These are phyloP conservation scores for Pseudonaja textilis DNA, from an alignment of 2,113 vertebrate species.

Conservation along the genomic window DNA sequence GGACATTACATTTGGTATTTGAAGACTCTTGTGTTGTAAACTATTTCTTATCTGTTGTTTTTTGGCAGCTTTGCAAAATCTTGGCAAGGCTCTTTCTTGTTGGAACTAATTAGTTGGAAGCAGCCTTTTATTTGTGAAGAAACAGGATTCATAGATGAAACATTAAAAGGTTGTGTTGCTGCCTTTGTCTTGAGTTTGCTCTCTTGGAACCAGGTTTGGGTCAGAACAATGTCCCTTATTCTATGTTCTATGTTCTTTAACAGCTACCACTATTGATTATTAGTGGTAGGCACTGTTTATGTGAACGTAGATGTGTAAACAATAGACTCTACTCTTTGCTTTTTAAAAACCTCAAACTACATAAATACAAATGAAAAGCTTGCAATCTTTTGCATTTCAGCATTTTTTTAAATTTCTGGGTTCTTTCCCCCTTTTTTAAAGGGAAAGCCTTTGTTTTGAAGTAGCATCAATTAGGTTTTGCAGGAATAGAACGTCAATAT, in stretches of 20 bases:
- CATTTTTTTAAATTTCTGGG: not conserved
- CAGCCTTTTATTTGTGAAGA: no score
- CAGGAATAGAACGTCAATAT: not conserved
- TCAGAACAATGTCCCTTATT: no score
- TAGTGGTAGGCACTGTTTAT: not conserved
- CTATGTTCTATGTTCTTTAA: not conserved
- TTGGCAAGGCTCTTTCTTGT: no score
- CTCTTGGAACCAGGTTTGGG: no score
- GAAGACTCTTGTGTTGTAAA: no score
- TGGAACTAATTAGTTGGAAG: no score
- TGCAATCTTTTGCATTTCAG: not conserved
- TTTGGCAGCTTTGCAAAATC: no score
- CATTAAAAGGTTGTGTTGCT: no score
- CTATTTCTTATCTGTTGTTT: no score
- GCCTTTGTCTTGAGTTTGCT: no score
- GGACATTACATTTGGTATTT: no score
- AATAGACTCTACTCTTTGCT: not conserved
- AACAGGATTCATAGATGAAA: no score
- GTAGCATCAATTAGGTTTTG: not conserved
- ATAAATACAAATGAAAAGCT: not conserved
- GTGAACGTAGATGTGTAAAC: not conserved
- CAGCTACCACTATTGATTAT: not conserved
- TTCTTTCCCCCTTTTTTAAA: not conserved
- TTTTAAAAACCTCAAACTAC: not conserved
- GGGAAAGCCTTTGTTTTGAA: not conserved